A percentile compares a stretch with the other conserved stretches of the same genome.
Conservation (phyloP, 1,140 invertebrate genomes). For the Zaprionus lachaisei region DNA sequence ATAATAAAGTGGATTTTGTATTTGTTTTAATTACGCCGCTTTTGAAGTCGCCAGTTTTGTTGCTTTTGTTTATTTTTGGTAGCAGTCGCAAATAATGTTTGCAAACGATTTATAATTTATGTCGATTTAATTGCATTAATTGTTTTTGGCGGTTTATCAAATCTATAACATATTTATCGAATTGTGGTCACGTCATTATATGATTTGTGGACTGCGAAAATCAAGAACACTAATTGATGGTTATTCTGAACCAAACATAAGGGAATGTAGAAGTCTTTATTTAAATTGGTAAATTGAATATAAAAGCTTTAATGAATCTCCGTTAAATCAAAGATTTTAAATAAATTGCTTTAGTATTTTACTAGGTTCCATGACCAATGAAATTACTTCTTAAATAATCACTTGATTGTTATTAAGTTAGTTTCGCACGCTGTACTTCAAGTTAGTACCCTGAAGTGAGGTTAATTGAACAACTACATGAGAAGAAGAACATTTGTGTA, state of each 20-base stretch:
- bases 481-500: too few relatives aligned
- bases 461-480: not conserved
- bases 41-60: conserved; percentile 54
- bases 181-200: conserved; percentile 39
- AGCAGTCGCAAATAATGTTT: conserved; percentile 25
- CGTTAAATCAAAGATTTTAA: not conserved
- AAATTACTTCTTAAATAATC: not conserved
- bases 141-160: conserved; percentile 14
- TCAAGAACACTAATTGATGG: conserved; percentile 50
- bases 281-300: not conserved
- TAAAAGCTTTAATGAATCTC: not conserved
- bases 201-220: conserved; percentile 36
- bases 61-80: conserved; percentile 8
- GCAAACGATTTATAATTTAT: conserved; percentile 59
- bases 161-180: conserved; percentile 49
- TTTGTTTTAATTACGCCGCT: conserved; percentile 67
- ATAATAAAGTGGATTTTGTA: conserved; percentile 60
- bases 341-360: not conserved
- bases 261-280: not conserved
- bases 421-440: not conserved
- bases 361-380: not conserved
- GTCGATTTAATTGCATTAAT: conserved; percentile 49
- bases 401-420: not conserved
- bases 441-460: not conserved
- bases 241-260: not conserved